Base-by-base conservation (phyloP, 2,113 vertebrate species). In the Nesoenas mayeri region DNA sequence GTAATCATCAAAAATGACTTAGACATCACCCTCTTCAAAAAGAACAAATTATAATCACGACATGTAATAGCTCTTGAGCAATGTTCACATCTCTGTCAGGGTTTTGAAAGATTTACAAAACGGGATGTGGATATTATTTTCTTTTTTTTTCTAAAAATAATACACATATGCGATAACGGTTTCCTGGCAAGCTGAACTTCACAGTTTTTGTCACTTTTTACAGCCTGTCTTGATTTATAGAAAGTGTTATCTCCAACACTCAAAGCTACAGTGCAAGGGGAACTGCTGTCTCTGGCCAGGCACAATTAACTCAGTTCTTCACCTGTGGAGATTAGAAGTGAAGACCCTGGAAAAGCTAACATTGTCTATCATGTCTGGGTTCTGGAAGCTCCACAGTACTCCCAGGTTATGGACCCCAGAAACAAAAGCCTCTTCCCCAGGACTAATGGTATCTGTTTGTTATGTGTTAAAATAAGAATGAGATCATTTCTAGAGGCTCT, bases 181-280 rank as follows among this genome's bases (percentile, higher is more conserved):
- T 94, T 92, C 79, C 88, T 93, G 85, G 93, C 81, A 96, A 93
- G 84, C 32, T 42, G 79, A 96, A 88, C 70, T 92, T 94, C 95
- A 94, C 89, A 95, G 87, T 44, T 95, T 95, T 94, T 91, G 85
- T 90, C 56, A 72, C 84, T 81, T 95, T 96, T 94, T 93, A 87
- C 66, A 91, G 79, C 51, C 73, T 95, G 73, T 85, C 82, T 79
- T 84, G 70, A 88, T 94, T 93, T 95, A 88, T 71, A 95, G 61
- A 47, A 94, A 79, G 79, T 79, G 94, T 91, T 96, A 91, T 75
- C 82, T 89, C 47, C 36, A 67, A 47, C 42, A 69, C 6, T 2
- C 40, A 73, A 75, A 95, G 53, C 73, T 79, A 36, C 38, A 77
- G 64, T 71, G 53, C 53, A 74, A 94, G 64, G 26, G 60, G 47